phyloP scores from a whole-genome alignment of 2,113 vertebrate genomes.

The Todiramphus chloris region DNA sequence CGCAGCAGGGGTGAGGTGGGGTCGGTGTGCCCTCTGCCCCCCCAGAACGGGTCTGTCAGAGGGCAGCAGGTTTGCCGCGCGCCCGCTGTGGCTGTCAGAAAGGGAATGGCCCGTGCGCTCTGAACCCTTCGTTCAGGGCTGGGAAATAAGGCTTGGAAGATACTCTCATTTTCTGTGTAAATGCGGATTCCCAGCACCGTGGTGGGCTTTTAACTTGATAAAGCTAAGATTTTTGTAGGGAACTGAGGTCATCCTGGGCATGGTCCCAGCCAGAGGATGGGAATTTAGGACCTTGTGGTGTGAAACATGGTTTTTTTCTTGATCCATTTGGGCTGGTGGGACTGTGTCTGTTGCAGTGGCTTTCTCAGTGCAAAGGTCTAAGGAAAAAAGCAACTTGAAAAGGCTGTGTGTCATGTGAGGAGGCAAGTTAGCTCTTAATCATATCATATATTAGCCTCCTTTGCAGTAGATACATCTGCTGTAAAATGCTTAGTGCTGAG shows the following conservation, averaged over 20 bases:
- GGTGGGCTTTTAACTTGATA: neutral
- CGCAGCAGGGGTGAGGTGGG: neutral
- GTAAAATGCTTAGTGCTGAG: slow-evolving; percentile 16
- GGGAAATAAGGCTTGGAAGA: neutral
- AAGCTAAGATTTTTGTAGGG: neutral
- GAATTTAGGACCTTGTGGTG: neutral
- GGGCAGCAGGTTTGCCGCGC: neutral
- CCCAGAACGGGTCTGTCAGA: neutral
- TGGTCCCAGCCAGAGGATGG: neutral
- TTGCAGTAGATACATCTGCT: slow-evolving; percentile 18
- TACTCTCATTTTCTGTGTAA: neutral
- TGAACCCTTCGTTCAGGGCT: neutral
- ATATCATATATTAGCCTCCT: neutral
- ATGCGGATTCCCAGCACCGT: neutral
- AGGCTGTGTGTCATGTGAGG: neutral
- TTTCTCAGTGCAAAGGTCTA: neutral
- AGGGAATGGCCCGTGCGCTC: accelerated
- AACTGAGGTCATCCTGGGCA: neutral
- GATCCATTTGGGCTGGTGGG: neutral
- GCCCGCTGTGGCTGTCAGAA: neutral
- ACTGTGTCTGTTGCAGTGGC: neutral
- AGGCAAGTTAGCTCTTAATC: slow-evolving; percentile 33
- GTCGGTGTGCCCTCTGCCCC: neutral
- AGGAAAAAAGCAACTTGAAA: slow-evolving; percentile 23
- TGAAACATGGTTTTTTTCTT: accelerated